Evolutionary conservation across 1,140 invertebrate species (phyloP), one percentile per base, ranked within the genome.

Genomic region (Palaemon carinicauda): DNA sequence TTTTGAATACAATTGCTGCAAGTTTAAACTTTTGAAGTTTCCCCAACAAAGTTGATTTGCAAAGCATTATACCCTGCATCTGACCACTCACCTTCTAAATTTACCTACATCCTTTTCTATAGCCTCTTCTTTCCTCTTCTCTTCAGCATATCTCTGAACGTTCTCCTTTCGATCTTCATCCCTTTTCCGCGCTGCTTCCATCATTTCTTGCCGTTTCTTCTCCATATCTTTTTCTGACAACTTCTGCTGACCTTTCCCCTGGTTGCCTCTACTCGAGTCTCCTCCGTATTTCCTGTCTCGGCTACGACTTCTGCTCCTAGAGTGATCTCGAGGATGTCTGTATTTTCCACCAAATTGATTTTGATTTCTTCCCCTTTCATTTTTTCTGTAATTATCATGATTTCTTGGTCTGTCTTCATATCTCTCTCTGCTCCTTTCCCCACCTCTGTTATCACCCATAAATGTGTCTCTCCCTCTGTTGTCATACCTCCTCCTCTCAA

Each of bases 111-210:
- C 56, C 27, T 77, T 73, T 14, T 77, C 74, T 29, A 77, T 77
- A 24, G 33, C 27, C 51, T 83, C 82, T 51, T 83, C 82, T 74
- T 56, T 82, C 41, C 15, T 83, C 50, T 27, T 74, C 19, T 77
- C 82, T 51, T 75, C 82, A 31, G 19, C 33, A 21, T 83, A 83
- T 19, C 82, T 41, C 53, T 27, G 52, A 17, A 83, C 73, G 53
- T 83, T 83, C 27, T 83, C 52, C 53, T 56, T 83, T 52, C 82
- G 74, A 24, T 83, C 82, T 21, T 83, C 52, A 50, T 83, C 82
- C 75, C 82, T 41, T 17, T 83, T 83, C 29, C 24, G 74, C 51
- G 82, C 82, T 41, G 82, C 82, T 19, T 74, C 82, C 73, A 83
- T 83, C 82, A 83, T 83, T 14, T 83, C 71, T 52, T 83, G 71